Conservation (phyloP, 2,113 vertebrate genomes). For the crab-eating macaque (Macaca fascicularis) region DNA sequence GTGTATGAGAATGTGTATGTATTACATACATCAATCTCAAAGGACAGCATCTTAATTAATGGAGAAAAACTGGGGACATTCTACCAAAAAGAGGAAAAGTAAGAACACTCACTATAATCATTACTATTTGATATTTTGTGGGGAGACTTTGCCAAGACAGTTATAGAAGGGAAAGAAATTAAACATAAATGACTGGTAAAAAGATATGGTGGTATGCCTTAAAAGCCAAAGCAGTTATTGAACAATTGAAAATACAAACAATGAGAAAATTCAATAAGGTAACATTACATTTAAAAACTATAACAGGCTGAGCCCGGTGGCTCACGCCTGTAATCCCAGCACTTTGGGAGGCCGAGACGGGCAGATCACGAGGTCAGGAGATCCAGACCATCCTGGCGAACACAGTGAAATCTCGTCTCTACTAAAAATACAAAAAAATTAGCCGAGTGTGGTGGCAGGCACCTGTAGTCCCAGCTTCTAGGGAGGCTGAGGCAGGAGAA, state of each 20-base stretch:
- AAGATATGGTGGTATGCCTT: neutral
- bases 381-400: too few relatives aligned
- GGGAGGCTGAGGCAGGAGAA: too few relatives aligned
- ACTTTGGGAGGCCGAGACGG: too few relatives aligned
- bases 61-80: neutral
- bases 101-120: neutral
- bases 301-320: neutral
- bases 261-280: neutral
- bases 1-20: neutral
- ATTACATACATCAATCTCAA: neutral
- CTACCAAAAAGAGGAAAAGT: neutral
- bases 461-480: too few relatives aligned
- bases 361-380: too few relatives aligned
- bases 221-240: neutral
- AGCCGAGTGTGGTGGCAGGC: rapidly evolving
- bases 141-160: neutral
- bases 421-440: too few relatives aligned
- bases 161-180: neutral
- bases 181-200: neutral
- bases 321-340: too few relatives aligned
- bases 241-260: neutral
- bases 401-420: rapidly evolving
- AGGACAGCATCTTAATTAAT: neutral
- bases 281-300: neutral
- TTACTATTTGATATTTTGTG: neutral